These are phyloP conservation scores for Balearica regulorum DNA, from an alignment of 2,797 vertebrate species.

Conservation along the genomic window DNA sequence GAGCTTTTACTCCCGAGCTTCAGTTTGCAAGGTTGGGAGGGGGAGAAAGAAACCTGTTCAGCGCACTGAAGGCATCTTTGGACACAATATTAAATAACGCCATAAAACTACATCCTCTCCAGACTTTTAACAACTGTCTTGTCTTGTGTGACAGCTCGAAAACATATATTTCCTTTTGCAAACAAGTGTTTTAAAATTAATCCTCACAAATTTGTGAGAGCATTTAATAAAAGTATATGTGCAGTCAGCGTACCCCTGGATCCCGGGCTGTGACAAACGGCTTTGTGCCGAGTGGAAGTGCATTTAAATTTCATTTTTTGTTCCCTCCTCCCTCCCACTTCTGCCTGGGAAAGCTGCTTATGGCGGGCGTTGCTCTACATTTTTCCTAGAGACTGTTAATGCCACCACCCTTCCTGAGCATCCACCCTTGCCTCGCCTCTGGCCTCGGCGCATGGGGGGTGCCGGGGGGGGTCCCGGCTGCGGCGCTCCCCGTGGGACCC, in stretches of 20 bases:
- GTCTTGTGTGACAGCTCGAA: neutral
- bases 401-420: neutral
- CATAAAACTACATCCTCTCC: conserved; percentile 39
- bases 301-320: neutral
- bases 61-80: conserved; percentile 3
- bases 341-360: neutral
- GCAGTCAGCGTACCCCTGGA: neutral
- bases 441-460: fast-evolving
- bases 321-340: neutral
- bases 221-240: neutral
- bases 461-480: fast-evolving
- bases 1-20: conserved; percentile 30
- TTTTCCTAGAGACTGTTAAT: neutral
- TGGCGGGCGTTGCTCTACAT: fast-evolving
- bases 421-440: fast-evolving
- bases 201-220: neutral
- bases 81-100: conserved; percentile 10
- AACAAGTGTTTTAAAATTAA: conserved; percentile 39
- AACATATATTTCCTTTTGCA: neutral
- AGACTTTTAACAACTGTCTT: conserved; percentile 37
- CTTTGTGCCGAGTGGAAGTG: neutral
- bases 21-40: neutral
- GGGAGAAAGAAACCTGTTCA: neutral
- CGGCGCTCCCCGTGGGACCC: neutral
- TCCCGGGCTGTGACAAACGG: neutral